Percentiles rank a stretch among this genome's conserved stretches.
These are phyloP conservation scores for Tromatobia lineatoria DNA, from an alignment of 2,888 invertebrate genomes.

Conservation along the genomic window DNA sequence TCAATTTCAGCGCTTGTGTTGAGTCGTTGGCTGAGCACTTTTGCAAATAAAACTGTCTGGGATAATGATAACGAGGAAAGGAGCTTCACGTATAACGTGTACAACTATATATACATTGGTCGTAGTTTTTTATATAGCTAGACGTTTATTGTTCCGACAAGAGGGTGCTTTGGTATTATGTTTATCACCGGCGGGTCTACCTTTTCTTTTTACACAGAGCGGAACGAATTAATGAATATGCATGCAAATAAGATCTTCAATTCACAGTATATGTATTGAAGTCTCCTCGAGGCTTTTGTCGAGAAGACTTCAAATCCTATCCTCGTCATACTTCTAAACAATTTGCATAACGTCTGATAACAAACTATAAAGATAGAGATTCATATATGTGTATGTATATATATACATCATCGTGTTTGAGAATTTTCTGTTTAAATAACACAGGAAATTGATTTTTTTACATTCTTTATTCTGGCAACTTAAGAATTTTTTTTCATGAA, in stretches of 20 bases:
- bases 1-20: slow-evolving; percentile 52
- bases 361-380: slow-evolving; percentile 8
- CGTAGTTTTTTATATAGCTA: slow-evolving; percentile 48
- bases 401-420: no score
- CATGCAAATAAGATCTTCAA: slow-evolving; percentile 49
- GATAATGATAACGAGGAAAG: slow-evolving; percentile 61
- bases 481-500: no score
- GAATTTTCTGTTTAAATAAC: no score
- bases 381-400: no score
- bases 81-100: slow-evolving; percentile 18
- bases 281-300: slow-evolving; percentile 25
- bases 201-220: slow-evolving; percentile 24
- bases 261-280: slow-evolving; percentile 27
- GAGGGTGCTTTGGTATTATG: slow-evolving; percentile 60
- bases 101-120: slow-evolving; percentile 15
- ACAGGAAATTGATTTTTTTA: no score
- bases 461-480: no score
- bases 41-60: slow-evolving; percentile 56
- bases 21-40: slow-evolving; percentile 35
- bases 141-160: slow-evolving; percentile 61
- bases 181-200: slow-evolving; percentile 38
- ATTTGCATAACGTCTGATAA: slow-evolving; percentile 35
- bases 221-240: slow-evolving; percentile 58
- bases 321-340: slow-evolving; percentile 4
- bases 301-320: slow-evolving; percentile 25